A percentile compares a stretch with the other conserved stretches of the same genome.
Evolutionary conservation across 1,140 invertebrate species (phyloP).

Genomic region (Aporrectodea caliginosa): DNA sequence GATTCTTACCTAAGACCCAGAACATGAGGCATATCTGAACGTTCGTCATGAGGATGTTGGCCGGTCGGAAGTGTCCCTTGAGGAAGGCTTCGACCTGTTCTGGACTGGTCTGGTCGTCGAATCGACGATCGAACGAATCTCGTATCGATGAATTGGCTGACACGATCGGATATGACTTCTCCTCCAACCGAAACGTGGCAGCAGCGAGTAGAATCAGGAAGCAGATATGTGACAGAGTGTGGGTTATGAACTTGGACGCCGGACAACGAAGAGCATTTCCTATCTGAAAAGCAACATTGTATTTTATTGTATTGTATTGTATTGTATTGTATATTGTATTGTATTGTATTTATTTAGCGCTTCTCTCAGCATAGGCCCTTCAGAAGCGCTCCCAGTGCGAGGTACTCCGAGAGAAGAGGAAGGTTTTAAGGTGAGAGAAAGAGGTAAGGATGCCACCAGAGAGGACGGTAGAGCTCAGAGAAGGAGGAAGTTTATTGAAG

Average conservation of each 20-base stretch:
- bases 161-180: constrained; percentile 37
- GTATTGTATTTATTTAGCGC: too few species aligned
- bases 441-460: too few species aligned
- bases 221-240: constrained; percentile 52
- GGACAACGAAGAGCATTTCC: constrained; percentile 47
- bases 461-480: too few species aligned
- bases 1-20: constrained; percentile 55
- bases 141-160: constrained; percentile 39
- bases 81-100: constrained; percentile 51
- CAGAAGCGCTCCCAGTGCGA: too few species aligned
- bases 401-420: too few species aligned
- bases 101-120: constrained; percentile 38
- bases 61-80: constrained; percentile 50
- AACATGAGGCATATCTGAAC: constrained; percentile 56
- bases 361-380: too few species aligned
- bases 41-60: constrained; percentile 52
- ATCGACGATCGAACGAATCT: constrained; percentile 35
- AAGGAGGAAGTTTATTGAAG: too few species aligned
- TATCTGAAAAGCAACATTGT: constrained; percentile 41
- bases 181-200: constrained; percentile 45
- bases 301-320: too few species aligned
- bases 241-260: constrained; percentile 50
- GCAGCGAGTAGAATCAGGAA: constrained; percentile 53
- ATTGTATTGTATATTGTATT: too few species aligned
- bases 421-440: too few species aligned